A percentile compares a stretch with the other conserved stretches of the same genome.
Conservation (phyloP, 2,113 vertebrate species). For the Carollia perspicillata region DNA sequence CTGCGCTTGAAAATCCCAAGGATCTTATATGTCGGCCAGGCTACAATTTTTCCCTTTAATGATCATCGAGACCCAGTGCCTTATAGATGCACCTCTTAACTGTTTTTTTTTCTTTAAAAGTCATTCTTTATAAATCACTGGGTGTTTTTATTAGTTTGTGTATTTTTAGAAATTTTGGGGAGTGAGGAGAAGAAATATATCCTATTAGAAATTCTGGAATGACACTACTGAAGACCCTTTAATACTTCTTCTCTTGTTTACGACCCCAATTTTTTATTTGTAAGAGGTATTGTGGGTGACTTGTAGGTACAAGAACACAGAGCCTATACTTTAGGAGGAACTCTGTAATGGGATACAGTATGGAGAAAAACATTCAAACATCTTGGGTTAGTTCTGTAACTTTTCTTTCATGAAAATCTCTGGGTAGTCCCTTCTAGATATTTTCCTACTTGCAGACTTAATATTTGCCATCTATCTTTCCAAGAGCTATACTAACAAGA, state of each 20-base stretch:
- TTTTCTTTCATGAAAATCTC: not conserved
- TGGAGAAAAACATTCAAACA: not conserved
- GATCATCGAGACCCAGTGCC: not conserved
- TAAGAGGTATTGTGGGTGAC: not conserved
- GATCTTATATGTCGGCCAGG: not conserved
- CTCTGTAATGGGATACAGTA: not conserved
- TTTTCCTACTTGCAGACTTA: slow-evolving; percentile 34
- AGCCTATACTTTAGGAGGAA: not conserved
- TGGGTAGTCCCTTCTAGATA: not conserved
- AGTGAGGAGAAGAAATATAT: not conserved
- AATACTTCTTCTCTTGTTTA: not conserved
- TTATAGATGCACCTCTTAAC: not conserved
- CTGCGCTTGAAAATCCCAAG: not conserved
- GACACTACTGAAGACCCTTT: not conserved
- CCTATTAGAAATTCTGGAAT: not conserved
- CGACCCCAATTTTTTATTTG: not conserved
- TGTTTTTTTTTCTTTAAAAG: not conserved
- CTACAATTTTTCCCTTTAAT: not conserved
- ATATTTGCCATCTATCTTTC: slow-evolving; percentile 1
- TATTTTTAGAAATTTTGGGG: not conserved
- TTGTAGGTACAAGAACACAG: not conserved
- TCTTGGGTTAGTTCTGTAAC: not conserved
- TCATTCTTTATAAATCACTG: not conserved
- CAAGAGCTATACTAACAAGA: not conserved
- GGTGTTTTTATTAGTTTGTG: not conserved